These are phyloP conservation scores for Chionodraco myersi DNA, from an alignment of 2,113 vertebrate genomes.

Conservation along the genomic window DNA sequence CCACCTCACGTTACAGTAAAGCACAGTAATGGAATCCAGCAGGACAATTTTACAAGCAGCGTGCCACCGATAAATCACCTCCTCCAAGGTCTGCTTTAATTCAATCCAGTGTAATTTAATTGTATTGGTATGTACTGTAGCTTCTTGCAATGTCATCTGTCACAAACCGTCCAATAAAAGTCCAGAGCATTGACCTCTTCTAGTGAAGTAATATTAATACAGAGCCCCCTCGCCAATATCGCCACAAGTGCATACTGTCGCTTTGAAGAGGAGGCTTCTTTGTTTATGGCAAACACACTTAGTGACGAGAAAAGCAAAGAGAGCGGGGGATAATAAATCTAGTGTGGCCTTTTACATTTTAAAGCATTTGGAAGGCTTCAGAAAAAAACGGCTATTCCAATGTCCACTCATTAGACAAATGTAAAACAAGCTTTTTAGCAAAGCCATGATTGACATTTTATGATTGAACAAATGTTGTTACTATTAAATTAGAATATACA, in stretches of 20 bases:
- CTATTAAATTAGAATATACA: neutral
- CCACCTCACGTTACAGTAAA: conserved; percentile 8
- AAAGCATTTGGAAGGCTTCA: neutral
- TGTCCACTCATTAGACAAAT: neutral
- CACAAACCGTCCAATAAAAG: conserved; percentile 73
- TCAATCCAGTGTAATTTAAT: conserved; percentile 75
- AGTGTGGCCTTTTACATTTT: conserved; percentile 1
- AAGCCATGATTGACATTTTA: neutral
- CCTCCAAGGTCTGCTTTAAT: conserved; percentile 78
- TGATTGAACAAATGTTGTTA: no score
- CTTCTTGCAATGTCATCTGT: conserved; percentile 78
- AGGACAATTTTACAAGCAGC: conserved; percentile 59
- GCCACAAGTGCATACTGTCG: neutral
- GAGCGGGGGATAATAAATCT: conserved; percentile 8
- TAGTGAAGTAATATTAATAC: conserved; percentile 47
- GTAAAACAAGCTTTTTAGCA: neutral
- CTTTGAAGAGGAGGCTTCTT: conserved; percentile 33
- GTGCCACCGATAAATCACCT: conserved; percentile 73
- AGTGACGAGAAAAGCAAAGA: conserved; percentile 7
- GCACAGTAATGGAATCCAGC: conserved; percentile 46
- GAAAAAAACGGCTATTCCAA: neutral
- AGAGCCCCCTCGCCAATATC: conserved; percentile 21
- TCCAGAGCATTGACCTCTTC: conserved; percentile 71
- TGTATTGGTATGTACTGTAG: conserved; percentile 77
- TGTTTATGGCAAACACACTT: conserved; percentile 22